Percentiles rank a stretch among this genome's conserved stretches.
Conservation (phyloP, 2,113 vertebrate genomes). For the Furnarius figulus region DNA sequence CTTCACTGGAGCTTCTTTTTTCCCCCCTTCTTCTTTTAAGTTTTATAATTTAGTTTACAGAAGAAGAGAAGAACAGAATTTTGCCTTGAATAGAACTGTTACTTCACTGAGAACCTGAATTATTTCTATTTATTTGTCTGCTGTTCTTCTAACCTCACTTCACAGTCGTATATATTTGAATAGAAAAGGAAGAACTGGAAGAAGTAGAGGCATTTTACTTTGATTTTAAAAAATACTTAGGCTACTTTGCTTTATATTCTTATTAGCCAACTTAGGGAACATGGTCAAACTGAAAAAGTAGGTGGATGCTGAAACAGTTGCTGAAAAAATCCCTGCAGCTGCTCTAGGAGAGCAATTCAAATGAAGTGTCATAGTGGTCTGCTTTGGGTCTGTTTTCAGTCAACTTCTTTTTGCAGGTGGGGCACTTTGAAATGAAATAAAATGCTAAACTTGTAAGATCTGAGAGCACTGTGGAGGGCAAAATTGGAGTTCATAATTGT, state of each 20-base stretch:
- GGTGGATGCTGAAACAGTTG: background rate
- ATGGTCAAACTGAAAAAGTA: background rate
- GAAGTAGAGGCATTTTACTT: background rate
- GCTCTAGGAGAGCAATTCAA: background rate
- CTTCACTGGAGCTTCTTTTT: background rate
- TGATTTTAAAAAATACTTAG: background rate
- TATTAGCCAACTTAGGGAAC: background rate
- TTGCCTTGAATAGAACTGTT: background rate
- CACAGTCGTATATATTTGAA: background rate
- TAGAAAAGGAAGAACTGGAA: background rate
- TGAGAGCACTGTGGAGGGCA: background rate
- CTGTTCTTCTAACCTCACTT: background rate
- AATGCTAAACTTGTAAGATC: background rate
- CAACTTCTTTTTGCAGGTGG: background rate
- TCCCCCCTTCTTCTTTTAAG: background rate
- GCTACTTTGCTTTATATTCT: background rate
- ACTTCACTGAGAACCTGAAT: background rate
- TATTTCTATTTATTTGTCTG: background rate
- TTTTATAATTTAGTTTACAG: background rate
- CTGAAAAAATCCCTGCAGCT: background rate
- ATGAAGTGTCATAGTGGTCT: background rate
- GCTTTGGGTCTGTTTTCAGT: background rate
- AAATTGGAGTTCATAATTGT: background rate
- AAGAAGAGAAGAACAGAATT: background rate
- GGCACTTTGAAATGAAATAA: background rate